Conservation (phyloP, 2,888 invertebrate species). For the Tryphoninae sp. region DNA sequence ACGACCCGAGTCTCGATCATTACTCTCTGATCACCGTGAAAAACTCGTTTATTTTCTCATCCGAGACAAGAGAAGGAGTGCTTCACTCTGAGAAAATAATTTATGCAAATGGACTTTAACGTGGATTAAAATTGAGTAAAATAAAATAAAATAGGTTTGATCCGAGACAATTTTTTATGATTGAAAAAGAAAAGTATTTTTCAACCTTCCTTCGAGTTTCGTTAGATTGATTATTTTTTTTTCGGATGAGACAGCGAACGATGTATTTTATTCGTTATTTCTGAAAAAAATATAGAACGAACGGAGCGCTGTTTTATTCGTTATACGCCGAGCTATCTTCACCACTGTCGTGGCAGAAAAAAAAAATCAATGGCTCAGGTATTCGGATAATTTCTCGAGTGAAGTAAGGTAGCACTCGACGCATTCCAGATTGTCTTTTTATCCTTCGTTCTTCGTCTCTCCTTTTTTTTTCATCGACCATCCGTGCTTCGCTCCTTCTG, state of each 20-base stretch:
- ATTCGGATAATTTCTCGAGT: slow-evolving; percentile 48
- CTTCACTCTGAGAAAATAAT: background rate
- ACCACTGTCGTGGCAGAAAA: slow-evolving; percentile 1
- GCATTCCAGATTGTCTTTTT: slow-evolving; percentile 48
- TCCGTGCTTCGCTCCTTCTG: slow-evolving; percentile 54
- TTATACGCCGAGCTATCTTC: background rate
- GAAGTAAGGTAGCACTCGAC: slow-evolving; percentile 62
- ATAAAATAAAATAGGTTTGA: too few species aligned
- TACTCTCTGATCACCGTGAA: slow-evolving; percentile 2
- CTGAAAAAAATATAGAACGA: too few species aligned
- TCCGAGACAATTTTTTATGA: background rate
- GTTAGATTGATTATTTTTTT: too few species aligned
- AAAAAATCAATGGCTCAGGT: slow-evolving; percentile 20
- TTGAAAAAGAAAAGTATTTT: background rate
- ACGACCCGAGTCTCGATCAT: slow-evolving; percentile 42
- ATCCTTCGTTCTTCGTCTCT: background rate
- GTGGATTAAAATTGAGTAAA: too few species aligned
- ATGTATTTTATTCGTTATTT: too few species aligned
- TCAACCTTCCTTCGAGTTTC: background rate
- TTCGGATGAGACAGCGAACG: too few species aligned
- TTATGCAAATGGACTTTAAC: background rate
- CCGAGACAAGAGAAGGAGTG: background rate
- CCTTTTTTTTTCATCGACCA: slow-evolving; percentile 46
- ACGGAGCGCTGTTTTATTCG: background rate
- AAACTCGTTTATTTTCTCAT: slow-evolving; percentile 9